Conservation (phyloP, 2,113 vertebrate species). For the Theropithecus gelada region DNA sequence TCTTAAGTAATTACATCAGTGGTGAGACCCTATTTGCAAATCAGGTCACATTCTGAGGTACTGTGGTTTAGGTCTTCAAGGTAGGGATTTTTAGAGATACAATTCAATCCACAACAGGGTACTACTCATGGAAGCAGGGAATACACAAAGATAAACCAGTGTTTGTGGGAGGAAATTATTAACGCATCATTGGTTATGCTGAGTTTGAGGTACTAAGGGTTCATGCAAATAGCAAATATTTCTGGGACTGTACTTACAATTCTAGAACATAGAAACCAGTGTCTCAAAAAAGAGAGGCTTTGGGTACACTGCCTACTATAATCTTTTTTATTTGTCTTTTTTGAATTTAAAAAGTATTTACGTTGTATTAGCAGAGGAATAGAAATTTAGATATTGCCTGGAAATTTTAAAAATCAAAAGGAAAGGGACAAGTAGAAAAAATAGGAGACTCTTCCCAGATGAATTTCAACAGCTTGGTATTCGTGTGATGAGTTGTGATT, state of each 20-base stretch:
- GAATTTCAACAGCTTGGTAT: not conserved
- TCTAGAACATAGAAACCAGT: not conserved
- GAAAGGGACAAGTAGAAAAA: not conserved
- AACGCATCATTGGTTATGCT: not conserved
- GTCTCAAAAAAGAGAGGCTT: not conserved
- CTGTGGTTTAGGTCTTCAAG: not conserved
- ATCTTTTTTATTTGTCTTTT: not conserved
- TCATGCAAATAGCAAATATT: not conserved
- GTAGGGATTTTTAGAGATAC: not conserved
- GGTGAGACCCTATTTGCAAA: not conserved
- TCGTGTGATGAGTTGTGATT: not conserved
- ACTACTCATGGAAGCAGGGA: not conserved
- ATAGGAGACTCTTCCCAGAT: not conserved
- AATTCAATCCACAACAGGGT: not conserved
- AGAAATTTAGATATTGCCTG: conserved; percentile 19
- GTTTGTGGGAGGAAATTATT: not conserved
- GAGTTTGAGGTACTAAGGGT: not conserved
- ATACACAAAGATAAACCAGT: not conserved
- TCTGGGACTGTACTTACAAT: not conserved
- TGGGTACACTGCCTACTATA: not conserved
- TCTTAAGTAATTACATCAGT: not conserved
- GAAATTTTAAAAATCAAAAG: conserved; percentile 27
- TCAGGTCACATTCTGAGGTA: not conserved
- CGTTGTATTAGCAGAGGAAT: not conserved
- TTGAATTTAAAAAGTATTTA: not conserved